Evolutionary conservation across 2,113 vertebrate species (phyloP).

Genomic region (Nasalis larvatus): DNA sequence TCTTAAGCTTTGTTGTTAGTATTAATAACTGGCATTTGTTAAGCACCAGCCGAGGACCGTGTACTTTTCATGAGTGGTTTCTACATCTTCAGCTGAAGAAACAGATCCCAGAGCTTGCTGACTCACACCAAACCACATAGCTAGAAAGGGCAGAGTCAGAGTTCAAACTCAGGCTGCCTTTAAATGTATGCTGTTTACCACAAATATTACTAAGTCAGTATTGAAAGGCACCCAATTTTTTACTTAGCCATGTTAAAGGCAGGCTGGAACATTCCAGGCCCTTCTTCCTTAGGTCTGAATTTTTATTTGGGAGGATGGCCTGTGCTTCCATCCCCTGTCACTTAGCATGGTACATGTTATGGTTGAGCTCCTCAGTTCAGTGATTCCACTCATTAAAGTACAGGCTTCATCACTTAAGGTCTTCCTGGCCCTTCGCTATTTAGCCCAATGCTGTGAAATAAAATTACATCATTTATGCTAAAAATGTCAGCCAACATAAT

Average conservation of each 20-base stretch:
- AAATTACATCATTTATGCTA: background rate
- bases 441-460: background rate
- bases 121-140: background rate
- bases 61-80: background rate
- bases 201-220: background rate
- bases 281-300: background rate
- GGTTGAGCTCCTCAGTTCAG: background rate
- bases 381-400: background rate
- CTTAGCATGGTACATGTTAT: background rate
- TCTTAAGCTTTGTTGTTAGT: background rate
- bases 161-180: background rate
- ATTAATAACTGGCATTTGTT: background rate
- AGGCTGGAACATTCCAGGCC: background rate
- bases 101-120: background rate
- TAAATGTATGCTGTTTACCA: background rate
- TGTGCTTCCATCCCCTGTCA: background rate
- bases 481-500: constrained; percentile 30
- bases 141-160: background rate
- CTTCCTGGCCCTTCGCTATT: background rate
- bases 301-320: background rate
- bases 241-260: background rate
- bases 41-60: background rate
- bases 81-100: background rate
- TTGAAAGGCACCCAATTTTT: background rate
- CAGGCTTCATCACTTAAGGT: background rate